phyloP scores from a whole-genome alignment of 64 coral and sea anemone species.

The Actinia tenebrosa region DNA sequence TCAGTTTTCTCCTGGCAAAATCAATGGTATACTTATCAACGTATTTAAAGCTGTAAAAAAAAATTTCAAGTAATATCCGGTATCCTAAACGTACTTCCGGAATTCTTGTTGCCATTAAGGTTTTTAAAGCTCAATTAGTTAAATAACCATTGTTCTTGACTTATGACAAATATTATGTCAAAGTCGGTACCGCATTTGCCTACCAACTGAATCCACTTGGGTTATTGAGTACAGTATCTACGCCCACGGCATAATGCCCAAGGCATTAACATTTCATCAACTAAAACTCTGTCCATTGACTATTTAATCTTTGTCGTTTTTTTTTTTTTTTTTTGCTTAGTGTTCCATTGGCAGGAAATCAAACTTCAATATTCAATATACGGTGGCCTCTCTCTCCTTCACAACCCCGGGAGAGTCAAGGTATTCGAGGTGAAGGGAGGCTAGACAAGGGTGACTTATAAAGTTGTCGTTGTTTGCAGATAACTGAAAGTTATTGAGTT shows the following conservation, averaged over 20 bases:
- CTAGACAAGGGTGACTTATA: too few species aligned
- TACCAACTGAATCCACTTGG: background rate
- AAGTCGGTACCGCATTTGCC: background rate
- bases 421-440: too few species aligned
- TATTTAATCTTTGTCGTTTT: background rate
- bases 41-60: background rate
- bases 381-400: background rate
- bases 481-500: too few species aligned
- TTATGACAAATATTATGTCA: background rate
- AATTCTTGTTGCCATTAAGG: background rate
- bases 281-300: background rate
- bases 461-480: too few species aligned
- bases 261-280: background rate
- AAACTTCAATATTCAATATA: background rate
- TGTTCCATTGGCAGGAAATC: background rate
- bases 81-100: background rate
- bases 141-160: background rate
- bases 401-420: too few species aligned
- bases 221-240: background rate
- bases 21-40: background rate
- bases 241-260: background rate
- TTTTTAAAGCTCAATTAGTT: background rate
- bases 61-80: background rate
- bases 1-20: background rate
- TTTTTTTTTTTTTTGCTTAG: too few species aligned